Evolutionary conservation across 2,888 invertebrate genomes (phyloP).

Genomic region (Cephus sareptanus): DNA sequence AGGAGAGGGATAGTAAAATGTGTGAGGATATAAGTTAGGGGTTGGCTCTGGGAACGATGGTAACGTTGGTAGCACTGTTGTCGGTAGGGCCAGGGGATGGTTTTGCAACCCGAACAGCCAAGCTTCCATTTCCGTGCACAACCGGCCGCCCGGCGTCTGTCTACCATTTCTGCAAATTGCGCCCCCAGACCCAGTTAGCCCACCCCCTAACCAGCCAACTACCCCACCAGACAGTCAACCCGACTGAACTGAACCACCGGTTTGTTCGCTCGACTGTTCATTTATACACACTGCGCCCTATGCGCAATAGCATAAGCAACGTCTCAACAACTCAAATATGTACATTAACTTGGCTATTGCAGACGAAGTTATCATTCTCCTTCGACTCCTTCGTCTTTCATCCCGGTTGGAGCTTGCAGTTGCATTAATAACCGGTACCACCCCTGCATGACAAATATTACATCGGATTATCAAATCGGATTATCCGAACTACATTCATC

Average conservation of each 20-base stretch:
- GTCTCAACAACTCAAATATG: neutral
- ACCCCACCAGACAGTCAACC: neutral
- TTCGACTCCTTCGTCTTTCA: neutral
- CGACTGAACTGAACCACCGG: constrained; percentile 23
- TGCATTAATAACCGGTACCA: neutral
- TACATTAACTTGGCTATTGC: constrained; percentile 2
- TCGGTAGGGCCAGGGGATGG: neutral
- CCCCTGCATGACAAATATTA: neutral
- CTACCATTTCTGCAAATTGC: constrained; percentile 37
- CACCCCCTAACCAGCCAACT: constrained; percentile 14
- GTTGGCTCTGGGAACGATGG: neutral
- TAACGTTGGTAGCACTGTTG: neutral
- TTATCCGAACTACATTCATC: neutral
- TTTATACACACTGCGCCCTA: constrained; percentile 29
- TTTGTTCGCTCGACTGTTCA: constrained; percentile 39
- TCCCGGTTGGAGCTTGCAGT: neutral
- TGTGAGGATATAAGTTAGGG: neutral
- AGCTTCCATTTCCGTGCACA: constrained; percentile 15
- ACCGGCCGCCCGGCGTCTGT: constrained; percentile 16
- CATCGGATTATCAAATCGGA: neutral
- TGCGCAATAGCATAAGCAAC: neutral
- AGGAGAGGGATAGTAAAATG: neutral
- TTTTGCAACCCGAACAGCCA: constrained; percentile 1
- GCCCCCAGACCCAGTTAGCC: constrained; percentile 11
- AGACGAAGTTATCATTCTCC: neutral